Conservation (phyloP, 2,797 vertebrate genomes). For the Semaprochilodus insignis region DNA sequence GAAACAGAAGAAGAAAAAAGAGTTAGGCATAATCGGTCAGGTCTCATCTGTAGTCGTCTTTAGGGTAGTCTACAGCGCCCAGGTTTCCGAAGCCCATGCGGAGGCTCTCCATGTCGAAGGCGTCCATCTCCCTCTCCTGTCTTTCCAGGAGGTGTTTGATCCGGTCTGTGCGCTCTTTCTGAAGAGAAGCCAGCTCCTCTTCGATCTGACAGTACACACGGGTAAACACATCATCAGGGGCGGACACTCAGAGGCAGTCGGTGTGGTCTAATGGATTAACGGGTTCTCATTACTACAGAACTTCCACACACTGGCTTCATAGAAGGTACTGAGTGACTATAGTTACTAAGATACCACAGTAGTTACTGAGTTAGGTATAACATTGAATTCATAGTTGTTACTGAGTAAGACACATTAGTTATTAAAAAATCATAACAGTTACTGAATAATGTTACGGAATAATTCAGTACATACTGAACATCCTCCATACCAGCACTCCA, state of each 20-base stretch:
- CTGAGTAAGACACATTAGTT: too few relatives aligned
- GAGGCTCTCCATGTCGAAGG: constrained; percentile 97
- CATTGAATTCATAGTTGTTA: neutral
- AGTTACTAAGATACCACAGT: neutral
- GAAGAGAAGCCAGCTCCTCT: constrained; percentile 97
- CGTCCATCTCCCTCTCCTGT: constrained; percentile 94
- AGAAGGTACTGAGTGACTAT: neutral
- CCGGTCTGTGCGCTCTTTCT: constrained; percentile 97
- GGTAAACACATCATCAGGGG: neutral
- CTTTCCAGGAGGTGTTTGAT: constrained; percentile 95
- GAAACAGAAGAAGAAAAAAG: neutral
- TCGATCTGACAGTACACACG: constrained; percentile 83
- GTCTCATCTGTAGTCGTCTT: constrained; percentile 99
- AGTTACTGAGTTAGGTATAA: neutral
- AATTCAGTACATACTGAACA: too few relatives aligned
- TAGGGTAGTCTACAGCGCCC: constrained; percentile 93
- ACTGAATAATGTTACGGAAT: too few relatives aligned
- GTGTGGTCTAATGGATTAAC: too few relatives aligned
- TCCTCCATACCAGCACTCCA: too few relatives aligned
- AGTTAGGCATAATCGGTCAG: neutral
- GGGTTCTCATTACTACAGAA: too few relatives aligned
- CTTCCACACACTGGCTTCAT: neutral
- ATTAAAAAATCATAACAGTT: too few relatives aligned
- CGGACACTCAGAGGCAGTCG: neutral
- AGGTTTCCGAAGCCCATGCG: constrained; percentile 95